Evolutionary conservation across 2,797 vertebrate genomes (phyloP).

Genomic region (Chelonia mydas): DNA sequence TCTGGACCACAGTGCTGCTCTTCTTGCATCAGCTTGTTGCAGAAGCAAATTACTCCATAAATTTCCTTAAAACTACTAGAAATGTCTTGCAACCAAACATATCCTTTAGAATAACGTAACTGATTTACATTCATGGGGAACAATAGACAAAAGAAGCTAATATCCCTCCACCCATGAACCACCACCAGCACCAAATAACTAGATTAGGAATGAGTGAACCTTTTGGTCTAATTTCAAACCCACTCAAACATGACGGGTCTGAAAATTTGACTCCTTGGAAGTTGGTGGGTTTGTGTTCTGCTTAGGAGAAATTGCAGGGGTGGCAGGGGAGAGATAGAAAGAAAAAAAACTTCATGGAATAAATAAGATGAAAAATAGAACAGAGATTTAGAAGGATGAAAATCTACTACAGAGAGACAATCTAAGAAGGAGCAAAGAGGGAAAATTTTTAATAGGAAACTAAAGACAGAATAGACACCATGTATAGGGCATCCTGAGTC

Average conservation of each 20-base stretch:
- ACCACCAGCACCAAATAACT: constrained; percentile 11
- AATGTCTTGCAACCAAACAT: not conserved
- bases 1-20: not conserved
- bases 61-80: constrained; percentile 44
- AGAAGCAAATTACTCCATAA: not conserved
- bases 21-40: constrained; percentile 4
- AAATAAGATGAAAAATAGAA: constrained; percentile 1
- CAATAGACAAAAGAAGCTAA: constrained; percentile 48
- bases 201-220: constrained; percentile 40
- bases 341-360: not conserved
- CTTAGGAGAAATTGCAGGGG: constrained; percentile 30
- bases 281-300: constrained; percentile 18
- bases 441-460: not conserved
- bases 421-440: not conserved
- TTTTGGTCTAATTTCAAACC: constrained; percentile 55
- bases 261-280: constrained; percentile 46
- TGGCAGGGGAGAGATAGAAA: not conserved
- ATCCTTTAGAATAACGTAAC: constrained; percentile 43
- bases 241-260: constrained; percentile 32
- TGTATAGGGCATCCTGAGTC: not conserved
- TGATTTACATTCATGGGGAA: constrained; percentile 64
- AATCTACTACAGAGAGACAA: not conserved
- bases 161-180: not conserved
- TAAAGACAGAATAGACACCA: not conserved
- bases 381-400: not conserved